Evolutionary conservation across 92 coral and sea anemone genomes (phyloP).

Genomic region (Pocillopora meandrina): DNA sequence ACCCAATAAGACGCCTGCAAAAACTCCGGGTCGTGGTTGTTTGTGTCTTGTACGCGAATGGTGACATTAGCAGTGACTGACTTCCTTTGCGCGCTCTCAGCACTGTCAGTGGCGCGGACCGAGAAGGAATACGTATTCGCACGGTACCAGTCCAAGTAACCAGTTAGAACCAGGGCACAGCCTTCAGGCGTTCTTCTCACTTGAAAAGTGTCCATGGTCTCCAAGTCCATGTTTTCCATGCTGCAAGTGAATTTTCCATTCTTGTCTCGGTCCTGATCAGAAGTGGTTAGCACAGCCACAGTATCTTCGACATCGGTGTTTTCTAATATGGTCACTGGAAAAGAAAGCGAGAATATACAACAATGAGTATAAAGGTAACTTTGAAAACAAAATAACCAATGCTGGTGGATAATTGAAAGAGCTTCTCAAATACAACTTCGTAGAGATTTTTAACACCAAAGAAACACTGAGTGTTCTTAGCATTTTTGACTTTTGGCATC

Average conservation of each 20-base stretch:
- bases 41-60: constrained; percentile 79
- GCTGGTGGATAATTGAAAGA: not conserved
- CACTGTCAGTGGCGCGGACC: constrained; percentile 89
- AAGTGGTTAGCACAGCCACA: constrained; percentile 63
- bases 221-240: constrained; percentile 83
- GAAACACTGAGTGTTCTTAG: too few relatives aligned
- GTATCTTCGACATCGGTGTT: constrained; percentile 66
- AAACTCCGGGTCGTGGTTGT: constrained; percentile 86
- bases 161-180: constrained; percentile 74
- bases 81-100: constrained; percentile 57
- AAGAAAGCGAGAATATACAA: not conserved
- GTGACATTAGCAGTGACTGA: constrained; percentile 72
- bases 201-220: constrained; percentile 80
- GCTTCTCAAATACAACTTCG: not conserved
- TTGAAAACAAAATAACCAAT: not conserved
- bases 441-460: not conserved
- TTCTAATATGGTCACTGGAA: constrained; percentile 72
- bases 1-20: constrained; percentile 90
- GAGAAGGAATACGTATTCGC: constrained; percentile 64
- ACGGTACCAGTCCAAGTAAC: constrained; percentile 70
- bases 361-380: not conserved
- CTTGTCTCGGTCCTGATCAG: constrained; percentile 79
- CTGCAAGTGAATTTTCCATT: constrained; percentile 82
- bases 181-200: constrained; percentile 74
- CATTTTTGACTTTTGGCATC: too few relatives aligned